phyloP scores from a whole-genome alignment of 2,113 vertebrate species.

The Sturnus vulgaris region DNA sequence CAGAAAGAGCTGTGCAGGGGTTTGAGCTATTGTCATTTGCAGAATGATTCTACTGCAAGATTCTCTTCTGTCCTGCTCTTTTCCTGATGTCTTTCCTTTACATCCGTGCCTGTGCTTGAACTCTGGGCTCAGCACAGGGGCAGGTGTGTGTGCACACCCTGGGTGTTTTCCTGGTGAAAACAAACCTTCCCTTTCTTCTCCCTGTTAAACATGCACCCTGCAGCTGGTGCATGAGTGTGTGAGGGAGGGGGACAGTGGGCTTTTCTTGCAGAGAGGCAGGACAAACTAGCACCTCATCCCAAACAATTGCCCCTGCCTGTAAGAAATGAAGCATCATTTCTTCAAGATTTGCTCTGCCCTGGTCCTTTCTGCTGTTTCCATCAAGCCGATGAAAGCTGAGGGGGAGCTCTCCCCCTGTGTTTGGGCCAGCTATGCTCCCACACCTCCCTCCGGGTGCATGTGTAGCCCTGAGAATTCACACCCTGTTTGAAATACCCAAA shows the following conservation, averaged over 20 bases:
- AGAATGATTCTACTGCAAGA: not conserved
- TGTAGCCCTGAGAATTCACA: not conserved
- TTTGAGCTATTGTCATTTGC: not conserved
- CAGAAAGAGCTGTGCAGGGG: not conserved
- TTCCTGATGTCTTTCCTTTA: not conserved
- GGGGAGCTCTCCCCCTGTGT: fast-evolving
- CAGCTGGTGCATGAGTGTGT: not conserved
- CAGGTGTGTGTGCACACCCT: fast-evolving
- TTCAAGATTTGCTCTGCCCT: not conserved
- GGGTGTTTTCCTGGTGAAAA: not conserved
- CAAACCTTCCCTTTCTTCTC: not conserved
- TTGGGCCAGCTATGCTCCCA: fast-evolving
- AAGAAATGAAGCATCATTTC: not conserved
- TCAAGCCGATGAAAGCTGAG: not conserved
- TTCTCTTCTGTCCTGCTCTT: not conserved
- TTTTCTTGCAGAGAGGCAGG: not conserved
- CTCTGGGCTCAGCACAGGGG: not conserved
- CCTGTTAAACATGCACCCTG: not conserved
- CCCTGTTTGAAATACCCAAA: not conserved
- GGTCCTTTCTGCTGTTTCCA: not conserved
- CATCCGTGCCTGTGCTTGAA: not conserved
- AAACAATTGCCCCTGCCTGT: fast-evolving
- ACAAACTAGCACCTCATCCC: not conserved
- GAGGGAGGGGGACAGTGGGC: fast-evolving
- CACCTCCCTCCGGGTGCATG: not conserved